Evolutionary conservation across 1,140 invertebrate genomes (phyloP).

Genomic region (Heliconius eleuchia): DNA sequence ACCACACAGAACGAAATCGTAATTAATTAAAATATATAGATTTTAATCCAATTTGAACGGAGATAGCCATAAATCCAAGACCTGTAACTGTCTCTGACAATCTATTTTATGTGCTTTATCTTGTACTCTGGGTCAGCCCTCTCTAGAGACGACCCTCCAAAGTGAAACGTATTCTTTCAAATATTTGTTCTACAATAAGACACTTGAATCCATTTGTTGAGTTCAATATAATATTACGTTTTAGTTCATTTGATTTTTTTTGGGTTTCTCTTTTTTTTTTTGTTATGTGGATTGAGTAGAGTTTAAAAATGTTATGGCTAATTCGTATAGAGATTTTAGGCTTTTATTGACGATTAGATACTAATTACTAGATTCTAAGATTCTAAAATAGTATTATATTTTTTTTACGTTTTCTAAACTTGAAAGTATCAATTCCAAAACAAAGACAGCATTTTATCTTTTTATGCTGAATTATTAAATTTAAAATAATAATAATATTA

Average conservation of each 20-base stretch:
- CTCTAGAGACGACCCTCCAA: slow-evolving; percentile 31
- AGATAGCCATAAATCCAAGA: slow-evolving; percentile 33
- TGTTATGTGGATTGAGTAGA: not conserved
- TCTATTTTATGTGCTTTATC: slow-evolving; percentile 41
- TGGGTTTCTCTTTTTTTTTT: not conserved
- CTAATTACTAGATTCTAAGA: too few relatives aligned
- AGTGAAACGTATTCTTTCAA: slow-evolving; percentile 34
- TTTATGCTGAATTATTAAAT: too few relatives aligned
- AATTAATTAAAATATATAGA: slow-evolving; percentile 29
- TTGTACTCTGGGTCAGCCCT: slow-evolving; percentile 32
- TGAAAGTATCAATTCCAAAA: too few relatives aligned
- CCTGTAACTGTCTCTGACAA: slow-evolving; percentile 35
- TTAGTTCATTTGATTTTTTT: not conserved
- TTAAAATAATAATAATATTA: too few relatives aligned
- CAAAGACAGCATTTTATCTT: too few relatives aligned
- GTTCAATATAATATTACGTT: slow-evolving; percentile 14
- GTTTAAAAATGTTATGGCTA: not conserved
- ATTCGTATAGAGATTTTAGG: not conserved
- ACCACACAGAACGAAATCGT: not conserved
- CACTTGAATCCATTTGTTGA: slow-evolving; percentile 38
- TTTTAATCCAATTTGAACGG: slow-evolving; percentile 37
- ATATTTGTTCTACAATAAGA: slow-evolving; percentile 37
- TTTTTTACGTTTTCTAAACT: too few relatives aligned
- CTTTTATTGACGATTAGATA: too few relatives aligned
- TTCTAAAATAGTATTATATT: too few relatives aligned